These are phyloP conservation scores for Cosmorhoe ocellata DNA, from an alignment of 2,888 invertebrate species.

Conservation along the genomic window DNA sequence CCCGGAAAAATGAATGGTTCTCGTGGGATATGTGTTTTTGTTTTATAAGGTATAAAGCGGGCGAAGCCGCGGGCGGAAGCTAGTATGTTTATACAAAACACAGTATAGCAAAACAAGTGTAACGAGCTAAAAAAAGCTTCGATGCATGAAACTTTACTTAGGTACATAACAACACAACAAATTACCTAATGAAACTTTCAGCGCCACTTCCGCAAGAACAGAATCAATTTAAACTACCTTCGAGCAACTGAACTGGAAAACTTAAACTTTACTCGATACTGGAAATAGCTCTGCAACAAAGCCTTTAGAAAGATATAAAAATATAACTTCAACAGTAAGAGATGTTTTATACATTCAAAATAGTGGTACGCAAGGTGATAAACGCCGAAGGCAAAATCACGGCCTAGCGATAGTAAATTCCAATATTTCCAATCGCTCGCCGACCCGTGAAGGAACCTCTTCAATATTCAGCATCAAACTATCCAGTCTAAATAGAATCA, in stretches of 20 bases:
- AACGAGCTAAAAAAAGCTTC: background rate
- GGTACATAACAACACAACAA: background rate
- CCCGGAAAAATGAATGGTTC: no score
- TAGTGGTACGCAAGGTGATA: no score
- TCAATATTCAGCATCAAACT: constrained; percentile 23
- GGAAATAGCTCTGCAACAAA: background rate
- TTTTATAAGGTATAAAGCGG: no score
- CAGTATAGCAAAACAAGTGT: background rate
- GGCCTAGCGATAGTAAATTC: background rate
- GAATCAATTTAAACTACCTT: constrained; percentile 10
- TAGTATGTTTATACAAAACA: no score
- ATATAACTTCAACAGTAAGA: no score
- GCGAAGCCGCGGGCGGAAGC: no score
- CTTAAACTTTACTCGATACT: background rate
- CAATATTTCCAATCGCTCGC: background rate
- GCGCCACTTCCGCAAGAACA: background rate
- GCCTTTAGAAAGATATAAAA: background rate
- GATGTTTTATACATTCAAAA: no score
- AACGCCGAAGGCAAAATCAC: no score
- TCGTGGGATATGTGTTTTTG: no score
- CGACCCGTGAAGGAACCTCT: background rate
- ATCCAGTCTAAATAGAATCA: constrained; percentile 17
- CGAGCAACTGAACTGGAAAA: constrained; percentile 7
- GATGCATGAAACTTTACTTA: no score
- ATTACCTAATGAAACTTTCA: constrained; percentile 11